Conservation (phyloP, 2,797 vertebrate genomes). For the Fratercula arctica region DNA sequence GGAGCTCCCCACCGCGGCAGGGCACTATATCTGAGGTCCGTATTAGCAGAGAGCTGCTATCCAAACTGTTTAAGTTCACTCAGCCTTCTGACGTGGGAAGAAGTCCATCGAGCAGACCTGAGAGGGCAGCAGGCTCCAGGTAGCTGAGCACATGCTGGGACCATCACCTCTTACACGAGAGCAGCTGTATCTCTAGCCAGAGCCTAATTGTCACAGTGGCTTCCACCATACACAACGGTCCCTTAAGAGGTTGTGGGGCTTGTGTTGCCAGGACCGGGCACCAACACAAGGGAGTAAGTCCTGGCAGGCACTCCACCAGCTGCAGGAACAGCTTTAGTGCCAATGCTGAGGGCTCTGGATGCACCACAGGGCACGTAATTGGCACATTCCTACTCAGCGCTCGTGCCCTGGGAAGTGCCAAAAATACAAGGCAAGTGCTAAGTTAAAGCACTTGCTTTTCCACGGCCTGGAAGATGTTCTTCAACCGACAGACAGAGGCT, state of each 20-base stretch:
- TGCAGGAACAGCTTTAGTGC: background rate
- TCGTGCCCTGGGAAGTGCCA: background rate
- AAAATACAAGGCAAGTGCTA: background rate
- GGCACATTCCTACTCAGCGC: background rate
- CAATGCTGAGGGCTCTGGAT: background rate
- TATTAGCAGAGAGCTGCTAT: background rate
- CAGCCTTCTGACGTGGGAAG: background rate
- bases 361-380: background rate
- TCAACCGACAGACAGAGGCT: background rate
- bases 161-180: background rate
- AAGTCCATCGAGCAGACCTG: background rate
- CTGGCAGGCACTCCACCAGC: background rate
- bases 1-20: background rate
- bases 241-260: background rate
- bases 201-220: background rate
- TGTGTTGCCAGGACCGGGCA: rapidly evolving
- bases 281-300: background rate
- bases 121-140: background rate
- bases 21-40: background rate
- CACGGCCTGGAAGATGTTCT: background rate
- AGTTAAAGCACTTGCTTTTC: background rate
- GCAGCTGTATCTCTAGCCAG: background rate
- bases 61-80: background rate
- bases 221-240: background rate
- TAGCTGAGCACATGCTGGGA: background rate